A percentile compares a stretch with the other conserved stretches of the same genome.
phyloP scores from a whole-genome alignment of 2,797 vertebrate genomes.

The Pseudotriccus pelzelni region DNA sequence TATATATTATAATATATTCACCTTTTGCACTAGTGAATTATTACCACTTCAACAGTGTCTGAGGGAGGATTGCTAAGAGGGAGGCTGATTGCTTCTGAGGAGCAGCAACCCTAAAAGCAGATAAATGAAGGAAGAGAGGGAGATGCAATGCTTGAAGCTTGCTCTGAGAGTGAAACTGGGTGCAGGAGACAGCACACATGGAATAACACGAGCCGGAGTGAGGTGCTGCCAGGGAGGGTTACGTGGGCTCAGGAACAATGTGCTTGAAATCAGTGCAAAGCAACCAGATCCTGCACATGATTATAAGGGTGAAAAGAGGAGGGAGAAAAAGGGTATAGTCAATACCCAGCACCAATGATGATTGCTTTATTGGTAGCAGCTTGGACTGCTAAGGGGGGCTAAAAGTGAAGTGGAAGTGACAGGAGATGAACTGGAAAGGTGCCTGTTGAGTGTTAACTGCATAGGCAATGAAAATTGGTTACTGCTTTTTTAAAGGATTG shows the following conservation, averaged over 20 bases:
- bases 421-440: neutral
- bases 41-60: neutral
- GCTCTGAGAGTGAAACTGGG: neutral
- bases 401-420: neutral
- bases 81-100: neutral
- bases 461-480: neutral
- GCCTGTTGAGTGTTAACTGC: neutral
- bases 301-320: neutral
- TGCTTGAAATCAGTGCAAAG: neutral
- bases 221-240: neutral
- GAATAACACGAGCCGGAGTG: neutral
- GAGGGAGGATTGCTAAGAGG: neutral
- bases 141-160: neutral
- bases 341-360: neutral
- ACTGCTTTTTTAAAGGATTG: neutral
- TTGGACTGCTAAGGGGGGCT: neutral
- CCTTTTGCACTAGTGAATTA: neutral
- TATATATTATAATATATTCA: neutral
- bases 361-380: neutral
- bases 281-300: rapidly evolving
- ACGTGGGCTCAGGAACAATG: neutral
- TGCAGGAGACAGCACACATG: neutral
- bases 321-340: neutral
- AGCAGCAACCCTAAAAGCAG: neutral
- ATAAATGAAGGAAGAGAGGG: neutral